Base-by-base conservation (phyloP, 2,888 invertebrate genomes). In the Dioctria rufipes region DNA sequence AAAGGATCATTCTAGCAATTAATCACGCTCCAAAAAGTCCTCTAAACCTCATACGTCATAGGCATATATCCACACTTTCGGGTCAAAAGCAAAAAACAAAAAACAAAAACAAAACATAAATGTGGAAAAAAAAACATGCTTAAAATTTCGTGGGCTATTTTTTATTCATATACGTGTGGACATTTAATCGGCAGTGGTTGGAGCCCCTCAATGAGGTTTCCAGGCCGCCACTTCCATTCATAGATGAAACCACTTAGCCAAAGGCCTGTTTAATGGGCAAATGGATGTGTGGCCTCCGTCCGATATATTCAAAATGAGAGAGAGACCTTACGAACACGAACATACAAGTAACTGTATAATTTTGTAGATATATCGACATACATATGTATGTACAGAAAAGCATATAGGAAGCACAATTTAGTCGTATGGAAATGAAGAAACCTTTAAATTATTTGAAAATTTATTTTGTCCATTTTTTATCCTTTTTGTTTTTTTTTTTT, bases 211-310 rank as follows among this genome's bases (percentile, higher is more conserved):
- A 58, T 78, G 78, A 78, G 78, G 78, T 78, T 78, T 78, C 66
- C 66, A 58, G 78, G 54, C 66, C 58, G 67, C 78, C 78, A 58
- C 78, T 78, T 78, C 78, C 66, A 78, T 78, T 78, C 78, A 78
- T 78, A 78, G 78, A 66, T 40, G 78, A 78, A 78, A 78, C 78
- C 78, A 78, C 78, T 78, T 78, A 78, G 46, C 78, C 77, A 49
- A 25, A 77, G 63, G 77, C 77, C 63, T 49, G 77, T 63, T 77
- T 63, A 77, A 77, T 77, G 54, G 65, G 42, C 54, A 66, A 66
- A 66, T 66, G 78, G 61, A 63, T 63, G 63, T 77, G 77, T 61
- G 63, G 43, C 77, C 73, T 43, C 73, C 46, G 69, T 5, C 69
- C 63, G 63, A 25, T 25, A 75, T 60, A 75, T 60, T 25, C 73